A percentile compares a stretch with the other conserved stretches of the same genome.
These are phyloP conservation scores for Oreochromis tanganicae DNA, from an alignment of 2,113 vertebrate species.

Conservation along the genomic window DNA sequence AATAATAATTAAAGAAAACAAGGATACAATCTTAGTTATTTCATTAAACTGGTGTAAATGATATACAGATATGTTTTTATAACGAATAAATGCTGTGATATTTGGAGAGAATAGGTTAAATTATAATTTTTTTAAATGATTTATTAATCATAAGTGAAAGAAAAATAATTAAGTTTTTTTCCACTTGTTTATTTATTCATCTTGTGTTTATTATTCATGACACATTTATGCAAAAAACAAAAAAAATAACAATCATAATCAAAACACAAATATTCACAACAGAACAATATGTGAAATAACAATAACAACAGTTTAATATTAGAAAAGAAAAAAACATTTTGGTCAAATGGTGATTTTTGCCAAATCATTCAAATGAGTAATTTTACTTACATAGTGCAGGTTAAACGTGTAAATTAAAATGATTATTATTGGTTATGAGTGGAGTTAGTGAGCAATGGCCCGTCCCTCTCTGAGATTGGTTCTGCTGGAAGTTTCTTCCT, in stretches of 20 bases:
- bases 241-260: neutral
- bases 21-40: neutral
- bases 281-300: neutral
- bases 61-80: neutral
- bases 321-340: neutral
- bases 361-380: neutral
- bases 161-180: neutral
- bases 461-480: no score
- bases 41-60: neutral
- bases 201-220: accelerated
- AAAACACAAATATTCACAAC: neutral
- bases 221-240: accelerated
- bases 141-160: neutral
- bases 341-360: neutral
- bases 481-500: no score
- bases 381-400: accelerated
- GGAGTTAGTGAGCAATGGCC: no score
- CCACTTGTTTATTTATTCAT: neutral
- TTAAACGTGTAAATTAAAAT: neutral
- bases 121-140: accelerated
- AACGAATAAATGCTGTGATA: neutral
- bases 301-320: neutral
- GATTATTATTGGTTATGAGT: neutral
- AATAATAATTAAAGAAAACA: neutral
- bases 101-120: neutral